Conservation (phyloP, 2,113 vertebrate genomes). For the Calypte anna region DNA sequence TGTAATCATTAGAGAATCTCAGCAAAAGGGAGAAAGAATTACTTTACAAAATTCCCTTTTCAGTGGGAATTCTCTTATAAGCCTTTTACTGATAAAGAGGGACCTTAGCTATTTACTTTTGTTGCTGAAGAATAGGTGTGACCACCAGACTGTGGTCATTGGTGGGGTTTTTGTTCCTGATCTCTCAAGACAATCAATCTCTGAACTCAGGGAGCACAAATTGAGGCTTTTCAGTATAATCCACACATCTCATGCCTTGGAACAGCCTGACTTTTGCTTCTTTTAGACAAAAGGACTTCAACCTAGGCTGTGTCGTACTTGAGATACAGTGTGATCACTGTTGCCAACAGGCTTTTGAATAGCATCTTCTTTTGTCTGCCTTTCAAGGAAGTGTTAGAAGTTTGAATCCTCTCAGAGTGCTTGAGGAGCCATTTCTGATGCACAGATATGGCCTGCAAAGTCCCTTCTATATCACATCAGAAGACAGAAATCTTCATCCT, state of each 20-base stretch:
- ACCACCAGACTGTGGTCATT: not conserved
- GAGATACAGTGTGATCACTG: not conserved
- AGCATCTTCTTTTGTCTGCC: not conserved
- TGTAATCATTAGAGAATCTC: not conserved
- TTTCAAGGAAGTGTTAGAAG: not conserved
- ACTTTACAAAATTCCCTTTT: not conserved
- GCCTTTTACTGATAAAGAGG: not conserved
- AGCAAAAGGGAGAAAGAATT: not conserved
- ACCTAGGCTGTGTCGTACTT: not conserved
- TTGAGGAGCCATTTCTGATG: not conserved
- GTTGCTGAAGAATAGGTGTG: not conserved
- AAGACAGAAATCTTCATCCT: not conserved
- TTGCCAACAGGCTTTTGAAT: not conserved
- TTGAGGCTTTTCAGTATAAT: not conserved
- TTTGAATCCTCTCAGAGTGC: not conserved
- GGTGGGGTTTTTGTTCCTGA: not conserved
- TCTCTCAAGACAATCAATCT: not conserved
- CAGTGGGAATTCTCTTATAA: not conserved
- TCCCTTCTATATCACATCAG: not conserved
- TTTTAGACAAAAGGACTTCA: not conserved
- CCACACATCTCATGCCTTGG: not conserved
- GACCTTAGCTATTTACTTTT: not conserved
- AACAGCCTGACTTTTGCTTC: not conserved
- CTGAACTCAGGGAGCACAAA: rapidly evolving
- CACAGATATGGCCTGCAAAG: not conserved